Evolutionary conservation across 2,113 vertebrate species (phyloP).

Genomic region (Piliocolobus tephrosceles): DNA sequence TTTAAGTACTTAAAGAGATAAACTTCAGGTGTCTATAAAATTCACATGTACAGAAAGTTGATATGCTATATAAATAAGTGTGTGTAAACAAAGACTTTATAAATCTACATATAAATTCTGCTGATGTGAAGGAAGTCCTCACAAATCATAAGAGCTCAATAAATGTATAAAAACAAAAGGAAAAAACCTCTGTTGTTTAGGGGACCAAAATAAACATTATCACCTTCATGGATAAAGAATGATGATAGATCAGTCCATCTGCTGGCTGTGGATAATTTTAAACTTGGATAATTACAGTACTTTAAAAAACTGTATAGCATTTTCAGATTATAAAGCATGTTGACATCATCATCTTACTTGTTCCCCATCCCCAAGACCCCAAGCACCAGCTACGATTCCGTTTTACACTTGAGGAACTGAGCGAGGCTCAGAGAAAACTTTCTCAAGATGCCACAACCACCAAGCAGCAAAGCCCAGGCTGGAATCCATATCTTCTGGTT

Average conservation of each 20-base stretch:
- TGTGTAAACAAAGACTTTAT: background rate
- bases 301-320: background rate
- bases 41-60: background rate
- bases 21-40: constrained; percentile 30
- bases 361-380: background rate
- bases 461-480: background rate
- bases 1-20: background rate
- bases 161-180: background rate
- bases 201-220: background rate
- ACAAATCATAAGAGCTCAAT: background rate
- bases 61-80: background rate
- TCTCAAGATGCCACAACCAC: background rate
- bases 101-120: background rate
- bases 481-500: background rate
- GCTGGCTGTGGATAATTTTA: background rate
- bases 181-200: constrained; percentile 7
- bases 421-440: background rate
- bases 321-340: background rate
- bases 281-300: background rate
- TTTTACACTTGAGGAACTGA: background rate
- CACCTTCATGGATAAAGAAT: constrained; percentile 15
- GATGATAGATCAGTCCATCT: background rate
- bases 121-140: background rate
- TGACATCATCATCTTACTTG: background rate
- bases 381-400: background rate